phyloP scores from a whole-genome alignment of 2,113 vertebrate species.

The Philantomba maxwellii region DNA sequence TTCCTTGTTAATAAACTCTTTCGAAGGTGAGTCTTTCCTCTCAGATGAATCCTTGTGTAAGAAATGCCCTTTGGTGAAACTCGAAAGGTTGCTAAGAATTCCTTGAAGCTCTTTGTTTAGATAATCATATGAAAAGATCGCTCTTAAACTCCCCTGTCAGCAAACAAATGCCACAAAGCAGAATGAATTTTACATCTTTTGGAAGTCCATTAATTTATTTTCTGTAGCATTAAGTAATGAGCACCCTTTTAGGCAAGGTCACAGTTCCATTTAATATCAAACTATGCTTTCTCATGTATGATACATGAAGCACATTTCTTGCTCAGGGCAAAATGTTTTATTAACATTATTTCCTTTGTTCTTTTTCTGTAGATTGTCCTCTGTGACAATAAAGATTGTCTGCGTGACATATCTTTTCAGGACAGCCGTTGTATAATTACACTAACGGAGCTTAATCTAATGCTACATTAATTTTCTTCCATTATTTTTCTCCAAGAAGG shows the following conservation, averaged over 20 bases:
- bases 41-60: not conserved
- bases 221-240: slow-evolving; percentile 66
- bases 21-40: slow-evolving; percentile 33
- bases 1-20: not conserved
- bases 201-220: slow-evolving; percentile 73
- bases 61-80: slow-evolving; percentile 32
- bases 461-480: slow-evolving; percentile 64
- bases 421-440: slow-evolving; percentile 71
- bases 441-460: slow-evolving; percentile 64
- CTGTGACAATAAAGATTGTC: slow-evolving; percentile 65
- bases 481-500: slow-evolving; percentile 39
- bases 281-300: slow-evolving; percentile 67
- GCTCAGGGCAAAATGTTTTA: slow-evolving; percentile 75
- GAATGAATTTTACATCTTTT: slow-evolving; percentile 62
- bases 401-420: slow-evolving; percentile 60
- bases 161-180: slow-evolving; percentile 64
- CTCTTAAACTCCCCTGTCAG: slow-evolving; percentile 66
- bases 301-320: slow-evolving; percentile 70
- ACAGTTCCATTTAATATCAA: slow-evolving; percentile 65
- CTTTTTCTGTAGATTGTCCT: slow-evolving; percentile 63
- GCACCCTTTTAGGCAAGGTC: slow-evolving; percentile 71
- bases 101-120: slow-evolving; percentile 64
- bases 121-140: slow-evolving; percentile 55
- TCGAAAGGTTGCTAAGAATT: slow-evolving; percentile 59
- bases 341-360: slow-evolving; percentile 79